A percentile compares a stretch with the other conserved stretches of the same genome.
Evolutionary conservation across 2,113 vertebrate genomes (phyloP).

Genomic region (Oryzias melastigma): DNA sequence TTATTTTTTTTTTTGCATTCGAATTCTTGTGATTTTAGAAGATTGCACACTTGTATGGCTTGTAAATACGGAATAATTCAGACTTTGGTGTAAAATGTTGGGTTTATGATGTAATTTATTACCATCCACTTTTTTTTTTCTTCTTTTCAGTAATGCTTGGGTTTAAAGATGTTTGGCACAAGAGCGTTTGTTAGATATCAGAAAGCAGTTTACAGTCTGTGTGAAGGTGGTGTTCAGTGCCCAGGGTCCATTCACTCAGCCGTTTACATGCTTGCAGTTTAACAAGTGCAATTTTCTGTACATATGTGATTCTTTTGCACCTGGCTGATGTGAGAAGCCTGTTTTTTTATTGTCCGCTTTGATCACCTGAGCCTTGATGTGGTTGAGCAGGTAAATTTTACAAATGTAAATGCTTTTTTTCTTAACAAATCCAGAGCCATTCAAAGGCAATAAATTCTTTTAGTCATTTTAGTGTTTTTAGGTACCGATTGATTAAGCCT

Average conservation of each 20-base stretch:
- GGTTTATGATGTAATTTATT: constrained; percentile 42
- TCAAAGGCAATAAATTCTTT: constrained; percentile 39
- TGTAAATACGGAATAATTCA: constrained; percentile 65
- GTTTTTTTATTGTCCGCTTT: constrained; percentile 26
- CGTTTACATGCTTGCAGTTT: constrained; percentile 44
- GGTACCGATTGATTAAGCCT: constrained; percentile 18
- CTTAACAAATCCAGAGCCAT: constrained; percentile 33
- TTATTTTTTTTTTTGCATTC: constrained; percentile 38
- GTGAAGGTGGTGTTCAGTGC: constrained; percentile 12
- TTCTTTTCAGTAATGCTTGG: constrained; percentile 72
- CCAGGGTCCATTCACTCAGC: constrained; percentile 21
- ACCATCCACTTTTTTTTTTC: constrained; percentile 42
- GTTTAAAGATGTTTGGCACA: constrained; percentile 23
- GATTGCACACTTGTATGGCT: constrained; percentile 52
- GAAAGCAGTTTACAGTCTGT: constrained; percentile 26
- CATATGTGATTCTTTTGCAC: constrained; percentile 48
- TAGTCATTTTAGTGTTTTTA: not conserved
- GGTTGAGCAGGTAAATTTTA: constrained; percentile 24
- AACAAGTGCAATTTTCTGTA: constrained; percentile 73
- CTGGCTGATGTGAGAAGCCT: constrained; percentile 16
- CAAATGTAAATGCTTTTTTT: constrained; percentile 40
- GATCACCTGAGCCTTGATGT: constrained; percentile 49
- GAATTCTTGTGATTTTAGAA: constrained; percentile 30
- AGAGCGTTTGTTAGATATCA: constrained; percentile 10
- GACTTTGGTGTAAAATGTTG: constrained; percentile 36